Base-by-base conservation (phyloP, 2,113 vertebrate genomes). In the Zosterops borbonicus region DNA sequence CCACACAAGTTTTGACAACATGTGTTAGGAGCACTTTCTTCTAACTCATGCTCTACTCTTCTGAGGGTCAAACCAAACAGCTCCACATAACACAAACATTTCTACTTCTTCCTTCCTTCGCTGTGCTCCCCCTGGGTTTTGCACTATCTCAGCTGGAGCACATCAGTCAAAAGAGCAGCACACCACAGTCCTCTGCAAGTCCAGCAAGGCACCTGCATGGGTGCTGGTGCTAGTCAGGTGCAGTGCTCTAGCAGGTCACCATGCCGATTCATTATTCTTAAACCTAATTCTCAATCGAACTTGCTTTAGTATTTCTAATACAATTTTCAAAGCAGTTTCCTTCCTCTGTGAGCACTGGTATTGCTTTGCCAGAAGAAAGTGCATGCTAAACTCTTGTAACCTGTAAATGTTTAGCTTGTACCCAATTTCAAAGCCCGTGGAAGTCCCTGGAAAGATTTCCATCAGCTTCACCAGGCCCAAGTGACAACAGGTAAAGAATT, bases 161-260 rank as follows among this genome's bases (percentile, higher is more conserved):
- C 2, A 0, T 50, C 9, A 1, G 16, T 71, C 24, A 12, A 59
- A 67, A 69, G 8, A 31, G 14, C 0, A 0, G 27, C 37, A 37
- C 14, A 25, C 35, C 21, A 22, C 27, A n/a, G 5, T 6, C 12
- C 18, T 59, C 41, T 60, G 14, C 56, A 46, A 55, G 52, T 28
- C 73, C 65, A 35, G 21, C 49, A 35, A 31, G 42, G 46, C 53
- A 37, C 2, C 0, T 17, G 6, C 31, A 3, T 9, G 39, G 41
- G 16, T 33, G 8, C 27, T n/a, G 50, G 12, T 77, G 33, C 42
- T 46, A 42, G 35, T 55, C 44, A 63, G 47, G 52, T 56, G 27
- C 33, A 22, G 22, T 18, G 14, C 13, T 47, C 18, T 14, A 59
- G n/a, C 37, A 60, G 52, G 28, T 42, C 46, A 53, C 20, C 17